A percentile compares a stretch with the other conserved stretches of the same genome.
These are phyloP conservation scores for Halcyon senegalensis DNA, from an alignment of 2,113 vertebrate genomes.

Conservation along the genomic window DNA sequence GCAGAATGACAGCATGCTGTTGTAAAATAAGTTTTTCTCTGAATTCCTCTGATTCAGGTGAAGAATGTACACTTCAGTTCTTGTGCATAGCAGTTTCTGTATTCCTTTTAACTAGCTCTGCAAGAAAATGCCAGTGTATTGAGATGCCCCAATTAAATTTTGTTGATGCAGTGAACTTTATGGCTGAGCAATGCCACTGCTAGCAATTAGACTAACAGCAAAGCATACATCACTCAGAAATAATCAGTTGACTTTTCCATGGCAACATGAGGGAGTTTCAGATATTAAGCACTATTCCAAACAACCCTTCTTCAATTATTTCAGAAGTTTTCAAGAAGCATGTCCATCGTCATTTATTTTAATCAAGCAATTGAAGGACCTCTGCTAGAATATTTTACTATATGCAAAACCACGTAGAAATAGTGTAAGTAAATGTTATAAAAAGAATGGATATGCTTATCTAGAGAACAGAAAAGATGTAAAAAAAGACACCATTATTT, in stretches of 20 bases:
- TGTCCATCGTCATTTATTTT: conserved; percentile 13
- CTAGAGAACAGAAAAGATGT: neutral
- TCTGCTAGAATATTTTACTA: conserved; percentile 1
- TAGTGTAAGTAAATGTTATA: neutral
- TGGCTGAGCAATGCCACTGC: conserved; percentile 15
- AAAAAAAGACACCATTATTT: neutral
- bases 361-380: neutral
- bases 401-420: neutral
- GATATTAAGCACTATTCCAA: neutral
- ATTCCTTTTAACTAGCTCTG: conserved; percentile 44
- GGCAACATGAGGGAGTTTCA: neutral
- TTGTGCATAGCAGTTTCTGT: neutral
- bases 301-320: neutral
- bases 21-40: conserved; percentile 42
- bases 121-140: conserved; percentile 34
- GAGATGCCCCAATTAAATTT: conserved; percentile 68
- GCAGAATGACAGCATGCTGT: conserved; percentile 15
- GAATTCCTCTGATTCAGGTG: conserved; percentile 47
- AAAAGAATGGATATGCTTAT: neutral
- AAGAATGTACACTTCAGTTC: conserved; percentile 22
- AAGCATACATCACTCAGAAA: conserved; percentile 45
- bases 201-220: conserved; percentile 30
- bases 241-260: conserved; percentile 32
- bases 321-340: neutral
- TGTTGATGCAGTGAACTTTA: conserved; percentile 54